Conservation (phyloP, 1,140 invertebrate genomes). For the Tetranychus cinnabarinus region DNA sequence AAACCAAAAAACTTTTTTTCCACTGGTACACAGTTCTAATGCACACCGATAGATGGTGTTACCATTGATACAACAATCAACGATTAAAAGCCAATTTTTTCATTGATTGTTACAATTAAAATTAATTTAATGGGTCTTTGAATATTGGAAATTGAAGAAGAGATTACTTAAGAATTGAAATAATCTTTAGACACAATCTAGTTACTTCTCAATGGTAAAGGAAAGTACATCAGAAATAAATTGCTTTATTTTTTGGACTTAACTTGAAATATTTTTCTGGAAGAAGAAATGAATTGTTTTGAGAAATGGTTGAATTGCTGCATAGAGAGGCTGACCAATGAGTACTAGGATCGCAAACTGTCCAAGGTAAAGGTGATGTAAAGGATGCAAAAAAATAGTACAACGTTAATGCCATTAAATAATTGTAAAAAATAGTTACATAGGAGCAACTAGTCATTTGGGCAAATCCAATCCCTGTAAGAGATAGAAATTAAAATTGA, state of each 20-base stretch:
- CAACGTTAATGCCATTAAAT: constrained; percentile 21
- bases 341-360: constrained; percentile 12
- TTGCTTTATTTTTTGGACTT: background rate
- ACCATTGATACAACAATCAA: too few species aligned
- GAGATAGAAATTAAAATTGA: background rate
- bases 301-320: background rate
- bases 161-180: too few species aligned
- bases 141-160: too few species aligned
- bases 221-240: too few species aligned
- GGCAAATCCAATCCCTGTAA: constrained; percentile 23
- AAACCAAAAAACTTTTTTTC: background rate
- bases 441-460: constrained; percentile 18
- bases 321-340: constrained; percentile 12
- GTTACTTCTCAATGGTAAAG: too few species aligned
- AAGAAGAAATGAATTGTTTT: background rate
- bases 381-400: constrained; percentile 23
- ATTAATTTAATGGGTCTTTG: too few species aligned
- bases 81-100: too few species aligned
- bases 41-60: background rate
- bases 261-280: constrained; percentile 1
- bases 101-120: too few species aligned
- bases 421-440: constrained; percentile 21
- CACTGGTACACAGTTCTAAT: background rate
- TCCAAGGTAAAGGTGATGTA: constrained; percentile 18
- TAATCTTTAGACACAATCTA: too few species aligned